Percentiles rank a stretch among this genome's conserved stretches.
These are phyloP conservation scores for Circaetus cinerascens DNA, from an alignment of 2,113 vertebrate species.

Conservation along the genomic window DNA sequence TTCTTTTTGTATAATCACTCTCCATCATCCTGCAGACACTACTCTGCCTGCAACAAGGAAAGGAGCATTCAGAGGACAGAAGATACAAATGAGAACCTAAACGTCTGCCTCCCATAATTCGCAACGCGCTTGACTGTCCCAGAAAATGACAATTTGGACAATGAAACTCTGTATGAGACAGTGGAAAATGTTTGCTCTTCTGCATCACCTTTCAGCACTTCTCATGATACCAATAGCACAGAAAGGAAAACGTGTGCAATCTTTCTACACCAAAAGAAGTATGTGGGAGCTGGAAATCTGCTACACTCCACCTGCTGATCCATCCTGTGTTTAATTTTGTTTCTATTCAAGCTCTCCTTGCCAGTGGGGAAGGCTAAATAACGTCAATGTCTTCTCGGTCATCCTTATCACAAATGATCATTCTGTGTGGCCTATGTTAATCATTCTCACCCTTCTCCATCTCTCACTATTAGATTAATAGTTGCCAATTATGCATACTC, in stretches of 20 bases:
- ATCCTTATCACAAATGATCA: constrained; percentile 61
- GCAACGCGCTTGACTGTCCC: not conserved
- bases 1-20: not conserved
- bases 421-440: constrained; percentile 61
- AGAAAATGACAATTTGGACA: not conserved
- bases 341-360: constrained; percentile 10
- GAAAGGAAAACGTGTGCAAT: not conserved
- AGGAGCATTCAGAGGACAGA: not conserved
- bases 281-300: not conserved
- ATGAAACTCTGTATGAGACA: not conserved
- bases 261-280: not conserved
- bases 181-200: not conserved
- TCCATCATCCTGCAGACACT: not conserved
- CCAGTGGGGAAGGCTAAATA: constrained; percentile 42
- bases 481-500: constrained; percentile 63
- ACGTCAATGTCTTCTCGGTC: constrained; percentile 46
- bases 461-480: constrained; percentile 73
- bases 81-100: not conserved
- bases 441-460: constrained; percentile 32
- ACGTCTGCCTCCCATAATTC: not conserved
- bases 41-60: not conserved
- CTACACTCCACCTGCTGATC: not conserved
- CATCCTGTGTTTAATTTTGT: constrained; percentile 30
- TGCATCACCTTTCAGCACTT: not conserved
- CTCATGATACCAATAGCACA: not conserved